phyloP scores from a whole-genome alignment of 2,888 invertebrate species.

The Lamellibrachia satsuma region DNA sequence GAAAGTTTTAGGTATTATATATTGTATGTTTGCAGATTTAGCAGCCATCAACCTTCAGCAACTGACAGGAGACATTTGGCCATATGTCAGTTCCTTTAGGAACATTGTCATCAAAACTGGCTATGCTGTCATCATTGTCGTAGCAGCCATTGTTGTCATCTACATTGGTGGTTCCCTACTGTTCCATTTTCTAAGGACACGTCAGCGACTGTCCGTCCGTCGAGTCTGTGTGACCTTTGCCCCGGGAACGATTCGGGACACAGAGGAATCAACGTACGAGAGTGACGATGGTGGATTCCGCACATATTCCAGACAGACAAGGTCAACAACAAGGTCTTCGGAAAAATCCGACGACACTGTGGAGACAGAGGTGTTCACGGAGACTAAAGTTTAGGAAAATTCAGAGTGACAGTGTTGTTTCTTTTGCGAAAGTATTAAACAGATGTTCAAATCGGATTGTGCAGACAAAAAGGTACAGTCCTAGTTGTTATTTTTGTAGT shows the following conservation, averaged over 20 bases:
- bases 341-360: background rate
- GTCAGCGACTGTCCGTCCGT: constrained; percentile 34
- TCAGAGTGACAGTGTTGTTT: background rate
- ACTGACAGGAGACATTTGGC: constrained; percentile 31
- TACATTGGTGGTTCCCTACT: constrained; percentile 40
- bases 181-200: constrained; percentile 39
- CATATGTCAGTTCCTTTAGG: constrained; percentile 33
- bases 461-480: too few species aligned
- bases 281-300: constrained; percentile 24
- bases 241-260: background rate
- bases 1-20: background rate
- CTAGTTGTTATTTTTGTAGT: too few species aligned
- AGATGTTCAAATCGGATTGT: too few species aligned
- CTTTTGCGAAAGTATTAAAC: background rate
- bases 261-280: constrained; percentile 32
- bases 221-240: constrained; percentile 33
- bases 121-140: constrained; percentile 37
- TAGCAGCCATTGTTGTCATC: constrained; percentile 38
- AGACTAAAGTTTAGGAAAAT: background rate
- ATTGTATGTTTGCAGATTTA: background rate
- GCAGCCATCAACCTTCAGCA: background rate
- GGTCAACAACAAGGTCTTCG: background rate
- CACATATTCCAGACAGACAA: background rate
- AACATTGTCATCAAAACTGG: constrained; percentile 36
- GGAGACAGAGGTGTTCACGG: background rate